Base-by-base conservation (phyloP, 2,888 invertebrate genomes). In the Artemia sp. region DNA sequence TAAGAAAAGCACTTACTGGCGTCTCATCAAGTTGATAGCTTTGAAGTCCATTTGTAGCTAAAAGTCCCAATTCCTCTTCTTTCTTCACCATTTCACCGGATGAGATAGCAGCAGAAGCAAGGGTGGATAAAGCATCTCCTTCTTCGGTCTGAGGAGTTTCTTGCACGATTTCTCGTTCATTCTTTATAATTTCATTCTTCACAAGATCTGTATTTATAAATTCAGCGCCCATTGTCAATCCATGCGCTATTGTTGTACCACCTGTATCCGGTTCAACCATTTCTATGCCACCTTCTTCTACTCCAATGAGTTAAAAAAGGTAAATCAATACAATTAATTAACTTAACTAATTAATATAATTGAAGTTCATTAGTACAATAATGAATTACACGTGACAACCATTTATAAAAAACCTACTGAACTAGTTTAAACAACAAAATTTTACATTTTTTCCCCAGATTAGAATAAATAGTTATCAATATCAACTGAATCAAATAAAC, bases 81-180 rank as follows among this genome's bases (percentile, higher is more conserved):
- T 71, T 71, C 64, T 58, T 58, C 14, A 58, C 64, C 64, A 58
- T 58, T 24, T 58, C 64, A 2, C 79, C 78, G 5, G 80, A 77
- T 38, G 81, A 81, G 50, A 86, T 81, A 52, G 88, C 88, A 67
- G 88, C 88, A 73, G 85, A 85, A 69, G 88, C 88, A 58, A 88
- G 81, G 4, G 88, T 88, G 66, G 86, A 83, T 69, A 88, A 80
- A 51, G 87, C 86, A 76, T 87, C 86, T 74, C 83, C 83, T 66
- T 84, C 83, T 76, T 81, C 81, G 9, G 14, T 58, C 64, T 58
- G 64, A 7, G 70, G n/a, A 14, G 67, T 14, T n/a, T 68, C 68
- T 19, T 51, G 51, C 38, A 50, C 68, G 51, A 68, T 68, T 24
- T 10, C 38, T 14, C 19, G 53, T 51, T 70, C 68, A 12, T 68